Conservation (phyloP, 2,888 invertebrate species). For the Scaptodrosophila latifasciaeformis region DNA sequence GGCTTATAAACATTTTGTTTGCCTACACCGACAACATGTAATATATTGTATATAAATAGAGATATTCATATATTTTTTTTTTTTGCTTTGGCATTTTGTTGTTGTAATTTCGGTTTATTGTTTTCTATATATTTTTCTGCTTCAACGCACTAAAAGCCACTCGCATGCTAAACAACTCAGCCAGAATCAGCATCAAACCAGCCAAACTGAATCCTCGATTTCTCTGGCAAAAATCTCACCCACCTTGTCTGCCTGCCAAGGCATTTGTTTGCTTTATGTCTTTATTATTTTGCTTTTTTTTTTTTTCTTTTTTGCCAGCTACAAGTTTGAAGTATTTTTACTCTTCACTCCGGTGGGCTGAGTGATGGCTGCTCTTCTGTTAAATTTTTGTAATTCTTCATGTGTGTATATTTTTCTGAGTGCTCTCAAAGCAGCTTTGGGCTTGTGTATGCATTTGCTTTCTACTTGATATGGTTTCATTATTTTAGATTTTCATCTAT, state of each 20-base stretch:
- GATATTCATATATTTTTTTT: constrained; percentile 11
- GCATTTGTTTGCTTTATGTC: constrained; percentile 67
- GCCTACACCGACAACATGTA: constrained; percentile 38
- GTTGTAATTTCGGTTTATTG: constrained; percentile 64
- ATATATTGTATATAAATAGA: no score
- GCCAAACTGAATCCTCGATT: constrained; percentile 9
- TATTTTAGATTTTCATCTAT: background rate
- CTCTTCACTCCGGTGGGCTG: no score
- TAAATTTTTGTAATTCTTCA: constrained; percentile 6
- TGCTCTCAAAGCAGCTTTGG: constrained; percentile 29
- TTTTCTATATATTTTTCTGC: constrained; percentile 67
- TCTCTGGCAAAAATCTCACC: background rate
- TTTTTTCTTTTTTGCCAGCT: background rate
- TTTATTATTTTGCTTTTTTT: constrained; percentile 40
- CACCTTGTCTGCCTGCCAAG: constrained; percentile 14
- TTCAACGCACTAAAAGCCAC: constrained; percentile 67
- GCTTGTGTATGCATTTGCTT: constrained; percentile 25
- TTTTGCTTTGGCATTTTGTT: constrained; percentile 4
- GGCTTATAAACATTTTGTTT: constrained; percentile 66
- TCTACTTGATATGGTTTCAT: constrained; percentile 32
- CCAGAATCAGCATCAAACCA: constrained; percentile 37
- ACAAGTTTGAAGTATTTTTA: constrained; percentile 11
- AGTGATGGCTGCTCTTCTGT: constrained; percentile 52
- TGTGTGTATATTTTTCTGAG: constrained; percentile 11
- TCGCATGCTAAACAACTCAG: constrained; percentile 38